Base-by-base conservation (phyloP, 1,140 invertebrate species). In the Zaprionus davidi region DNA sequence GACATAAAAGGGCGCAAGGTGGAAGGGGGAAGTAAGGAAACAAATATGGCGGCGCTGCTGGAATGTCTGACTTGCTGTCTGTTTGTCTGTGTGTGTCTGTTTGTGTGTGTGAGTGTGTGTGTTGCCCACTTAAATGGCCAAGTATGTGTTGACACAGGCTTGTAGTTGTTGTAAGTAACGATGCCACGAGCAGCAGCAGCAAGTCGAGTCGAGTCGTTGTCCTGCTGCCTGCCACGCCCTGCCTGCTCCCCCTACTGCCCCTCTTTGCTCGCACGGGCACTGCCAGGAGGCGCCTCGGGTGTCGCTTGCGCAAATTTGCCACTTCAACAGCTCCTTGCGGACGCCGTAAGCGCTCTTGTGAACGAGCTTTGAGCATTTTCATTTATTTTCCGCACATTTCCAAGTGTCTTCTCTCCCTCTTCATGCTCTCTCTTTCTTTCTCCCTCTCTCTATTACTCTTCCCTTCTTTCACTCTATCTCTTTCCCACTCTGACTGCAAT, bases 131-230 rank as follows among this genome's bases (percentile, higher is more conserved):
- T 85, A 82, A 90, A 90, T 90, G 84, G 81, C 83, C 86, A 91
- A 92, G 91, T 92, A 92, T 92, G 91, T 92, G 91, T 92, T 92
- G 91, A 92, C 91, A 92, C 84, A 81, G 87, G 86, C 86, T 82
- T 90, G 86, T 88, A 88, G 87, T 92, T 92, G 86, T 92, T 87
- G 86, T 92, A 92, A 92, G 81, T 92, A 91, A 92, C 90, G 90
- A 84, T 81, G 79, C 76, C 78, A 46, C n/a, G 41, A 44, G 41
- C 15, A 38, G 36, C 36, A 60, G 60, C 64, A 71, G 60, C 58
- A 38, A 41, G 36, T 56, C n/a, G 41, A 36, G 44, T 55, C 28
- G 64, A 78, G 69, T 80, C 78, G 75, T 70, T 75, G 78, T 78
- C 75, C 71, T 78, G 38, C 71, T 71, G 44, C 57, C 59, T 44